Evolutionary conservation across 2,113 vertebrate species (phyloP).

Genomic region (Hyaena hyaena): DNA sequence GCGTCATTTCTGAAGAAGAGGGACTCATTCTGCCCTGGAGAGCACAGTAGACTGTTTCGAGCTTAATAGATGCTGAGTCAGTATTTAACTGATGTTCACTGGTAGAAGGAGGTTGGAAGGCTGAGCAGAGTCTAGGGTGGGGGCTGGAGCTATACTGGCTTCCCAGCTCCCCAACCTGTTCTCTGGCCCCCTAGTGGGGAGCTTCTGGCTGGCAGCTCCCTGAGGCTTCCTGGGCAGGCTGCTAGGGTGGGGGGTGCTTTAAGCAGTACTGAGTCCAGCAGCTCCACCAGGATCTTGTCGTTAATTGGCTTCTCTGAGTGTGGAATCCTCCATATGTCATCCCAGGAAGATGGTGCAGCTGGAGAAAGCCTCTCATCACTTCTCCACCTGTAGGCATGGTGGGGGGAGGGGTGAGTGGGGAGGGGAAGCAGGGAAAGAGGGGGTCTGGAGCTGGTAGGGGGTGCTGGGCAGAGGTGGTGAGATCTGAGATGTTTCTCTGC

Average conservation of each 20-base stretch:
- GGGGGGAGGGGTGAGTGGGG: not conserved
- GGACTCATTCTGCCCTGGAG: not conserved
- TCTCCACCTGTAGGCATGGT: not conserved
- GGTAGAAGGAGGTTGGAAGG: not conserved
- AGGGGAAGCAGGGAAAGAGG: not conserved
- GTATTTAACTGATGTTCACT: not conserved
- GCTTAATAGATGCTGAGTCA: not conserved
- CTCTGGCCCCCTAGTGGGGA: not conserved
- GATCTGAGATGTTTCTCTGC: not conserved
- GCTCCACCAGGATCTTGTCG: conserved; percentile 39
- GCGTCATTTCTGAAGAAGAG: not conserved
- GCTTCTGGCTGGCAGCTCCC: not conserved
- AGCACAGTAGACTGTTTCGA: not conserved
- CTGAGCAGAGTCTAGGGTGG: not conserved
- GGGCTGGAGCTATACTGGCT: not conserved
- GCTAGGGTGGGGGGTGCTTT: not conserved
- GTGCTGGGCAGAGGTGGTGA: not conserved
- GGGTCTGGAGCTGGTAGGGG: not conserved
- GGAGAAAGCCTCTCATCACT: not conserved
- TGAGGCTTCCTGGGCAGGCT: not conserved
- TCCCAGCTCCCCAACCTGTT: not conserved
- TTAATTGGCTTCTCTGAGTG: conserved; percentile 72
- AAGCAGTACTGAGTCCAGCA: not conserved
- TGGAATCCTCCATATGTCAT: conserved; percentile 29
- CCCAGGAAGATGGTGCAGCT: conserved; percentile 58